Evolutionary conservation across 1,140 invertebrate species (phyloP).

Genomic region (Zeugodacus cucurbitae): DNA sequence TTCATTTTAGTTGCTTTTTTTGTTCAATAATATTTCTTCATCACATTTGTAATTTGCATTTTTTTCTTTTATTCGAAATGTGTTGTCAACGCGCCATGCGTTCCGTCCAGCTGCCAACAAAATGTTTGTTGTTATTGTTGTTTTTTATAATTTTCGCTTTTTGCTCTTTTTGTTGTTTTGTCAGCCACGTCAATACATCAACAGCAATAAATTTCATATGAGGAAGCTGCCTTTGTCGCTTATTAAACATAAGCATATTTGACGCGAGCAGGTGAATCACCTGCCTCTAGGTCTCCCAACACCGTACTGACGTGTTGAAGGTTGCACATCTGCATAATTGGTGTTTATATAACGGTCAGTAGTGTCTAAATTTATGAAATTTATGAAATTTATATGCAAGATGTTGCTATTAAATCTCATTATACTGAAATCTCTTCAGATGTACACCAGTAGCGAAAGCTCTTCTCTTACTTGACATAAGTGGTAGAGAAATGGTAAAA

Average conservation of each 20-base stretch:
- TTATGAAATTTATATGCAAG: neutral
- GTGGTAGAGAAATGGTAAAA: no score
- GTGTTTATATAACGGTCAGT: neutral
- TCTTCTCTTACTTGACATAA: no score
- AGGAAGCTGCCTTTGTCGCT: neutral
- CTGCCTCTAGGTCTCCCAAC: neutral
- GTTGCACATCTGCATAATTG: neutral
- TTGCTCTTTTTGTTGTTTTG: neutral
- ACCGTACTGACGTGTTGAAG: neutral
- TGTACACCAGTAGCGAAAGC: no score
- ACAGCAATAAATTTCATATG: neutral
- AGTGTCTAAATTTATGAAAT: neutral
- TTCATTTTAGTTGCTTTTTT: neutral
- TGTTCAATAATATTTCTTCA: neutral
- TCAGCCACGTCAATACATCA: neutral
- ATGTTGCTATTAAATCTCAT: no score
- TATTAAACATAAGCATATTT: neutral
- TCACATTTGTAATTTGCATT: neutral
- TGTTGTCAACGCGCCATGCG: constrained; percentile 9
- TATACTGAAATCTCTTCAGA: no score
- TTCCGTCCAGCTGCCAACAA: neutral
- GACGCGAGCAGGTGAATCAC: neutral
- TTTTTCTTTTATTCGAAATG: neutral
- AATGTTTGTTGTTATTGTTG: neutral
- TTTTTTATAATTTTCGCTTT: neutral